Evolutionary conservation across 2,888 invertebrate species (phyloP).

Genomic region (Ectemnius continuus): DNA sequence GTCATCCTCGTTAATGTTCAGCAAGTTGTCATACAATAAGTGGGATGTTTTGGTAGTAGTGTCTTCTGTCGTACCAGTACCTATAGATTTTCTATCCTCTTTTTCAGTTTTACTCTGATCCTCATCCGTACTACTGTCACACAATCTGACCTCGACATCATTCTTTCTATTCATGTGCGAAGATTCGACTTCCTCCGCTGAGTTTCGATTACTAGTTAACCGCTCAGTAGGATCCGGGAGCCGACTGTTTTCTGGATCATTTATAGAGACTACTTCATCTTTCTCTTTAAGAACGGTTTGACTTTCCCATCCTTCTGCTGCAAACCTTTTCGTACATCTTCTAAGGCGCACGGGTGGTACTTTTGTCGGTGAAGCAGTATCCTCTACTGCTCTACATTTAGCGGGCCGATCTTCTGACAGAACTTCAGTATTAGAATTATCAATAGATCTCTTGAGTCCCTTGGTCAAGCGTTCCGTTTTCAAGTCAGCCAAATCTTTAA

Average conservation of each 20-base stretch:
- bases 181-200: conserved; percentile 11
- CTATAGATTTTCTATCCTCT: conserved; percentile 32
- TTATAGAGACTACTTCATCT: not conserved
- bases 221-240: not conserved
- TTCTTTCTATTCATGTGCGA: conserved; percentile 31
- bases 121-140: conserved; percentile 72
- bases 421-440: conserved; percentile 14
- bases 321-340: conserved; percentile 47
- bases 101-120: conserved; percentile 25
- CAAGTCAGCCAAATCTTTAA: conserved; percentile 77
- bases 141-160: conserved; percentile 67
- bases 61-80: conserved; percentile 39
- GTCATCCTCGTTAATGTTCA: conserved; percentile 63
- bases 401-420: conserved; percentile 9
- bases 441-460: conserved; percentile 33
- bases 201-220: not conserved
- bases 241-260: not conserved
- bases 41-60: conserved; percentile 26
- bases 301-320: not conserved
- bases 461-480: conserved; percentile 58
- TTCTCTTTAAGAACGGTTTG: not conserved
- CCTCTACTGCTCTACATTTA: not conserved
- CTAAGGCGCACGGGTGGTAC: conserved; percentile 64
- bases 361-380: conserved; percentile 13
- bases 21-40: conserved; percentile 51